Conservation (phyloP, 2,888 invertebrate genomes). For the Biston stratarius region DNA sequence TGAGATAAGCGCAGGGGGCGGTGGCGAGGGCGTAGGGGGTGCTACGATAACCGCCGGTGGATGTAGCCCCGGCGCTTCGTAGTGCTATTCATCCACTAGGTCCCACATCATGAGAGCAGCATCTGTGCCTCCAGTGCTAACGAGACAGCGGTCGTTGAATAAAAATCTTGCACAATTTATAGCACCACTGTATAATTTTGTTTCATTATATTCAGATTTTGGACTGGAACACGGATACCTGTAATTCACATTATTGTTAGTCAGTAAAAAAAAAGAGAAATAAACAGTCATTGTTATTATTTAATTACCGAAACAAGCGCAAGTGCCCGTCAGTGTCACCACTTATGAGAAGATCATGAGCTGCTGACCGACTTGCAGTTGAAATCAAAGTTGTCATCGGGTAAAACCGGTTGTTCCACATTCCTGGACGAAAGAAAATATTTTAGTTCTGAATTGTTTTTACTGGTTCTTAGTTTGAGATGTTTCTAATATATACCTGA, state of each 20-base stretch:
- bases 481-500: constrained; percentile 86
- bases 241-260: constrained; percentile 14
- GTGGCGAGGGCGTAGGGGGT: constrained; percentile 77
- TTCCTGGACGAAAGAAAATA: constrained; percentile 82
- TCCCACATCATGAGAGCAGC: constrained; percentile 97
- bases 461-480: background rate
- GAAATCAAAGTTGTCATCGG: constrained; percentile 94
- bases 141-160: constrained; percentile 94
- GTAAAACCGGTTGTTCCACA: constrained; percentile 96
- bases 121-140: constrained; percentile 95
- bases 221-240: constrained; percentile 95
- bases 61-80: constrained; percentile 64
- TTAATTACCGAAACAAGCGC: constrained; percentile 91
- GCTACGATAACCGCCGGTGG: constrained; percentile 74
- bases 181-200: constrained; percentile 94
- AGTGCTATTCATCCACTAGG: constrained; percentile 91
- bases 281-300: background rate
- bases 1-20: constrained; percentile 61
- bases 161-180: constrained; percentile 93
- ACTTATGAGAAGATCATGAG: constrained; percentile 93
- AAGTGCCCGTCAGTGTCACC: constrained; percentile 97
- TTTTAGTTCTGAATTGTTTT: background rate
- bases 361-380: constrained; percentile 93
- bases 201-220: constrained; percentile 95
- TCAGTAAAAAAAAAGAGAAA: background rate